Base-by-base conservation (phyloP, 2,888 invertebrate species). In the Laothoe populi region DNA sequence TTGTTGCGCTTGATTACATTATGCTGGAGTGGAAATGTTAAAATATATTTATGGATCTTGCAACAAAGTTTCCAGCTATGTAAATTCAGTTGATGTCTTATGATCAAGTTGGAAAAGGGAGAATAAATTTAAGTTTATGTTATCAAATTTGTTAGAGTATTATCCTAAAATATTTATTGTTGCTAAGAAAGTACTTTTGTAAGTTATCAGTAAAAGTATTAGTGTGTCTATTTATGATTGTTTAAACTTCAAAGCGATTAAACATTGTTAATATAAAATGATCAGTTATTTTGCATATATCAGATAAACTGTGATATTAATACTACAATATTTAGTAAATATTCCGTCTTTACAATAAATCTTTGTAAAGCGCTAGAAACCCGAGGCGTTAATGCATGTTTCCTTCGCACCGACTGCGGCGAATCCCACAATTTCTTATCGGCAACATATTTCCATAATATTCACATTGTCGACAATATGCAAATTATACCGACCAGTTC, bases 401-500 rank as follows among this genome's bases (percentile, higher is more conserved):
- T 53, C 53, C 35, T 53, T 31, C 53, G 35, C 4, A 53, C 53
- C 63, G 63, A 59, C 66, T 62, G 64, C 48, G 60, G 64, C 66
- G 64, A 66, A 70, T 66, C 61, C 46, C 35, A 53, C 53, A 53
- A 53, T 53, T 53, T 35, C 53, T 53, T 53, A 53, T 53, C 53
- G 53, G 19, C 5, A 53, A 53, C 35, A 53, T 35, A 53, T 53
- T 66, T 64, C 46, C 64, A 61, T 61, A 61, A 63, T 64, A 64
- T 38, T 66, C 62, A 64, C 64, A 62, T 59, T 68, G 57, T 66
- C 63, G 57, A 70, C 66, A 66, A 69, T 66, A 67, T 69, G 68
- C 49, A 46, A 57, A 61, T 65, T 64, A 62, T 63, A 48, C 19
- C 38, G 63, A 70, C 70, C 70, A 65, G 72, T 70, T 61, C 65